Evolutionary conservation across 1,140 invertebrate genomes (phyloP), one percentile per base, ranked within the genome.

Genomic region (Trypoxylus dichotomus): DNA sequence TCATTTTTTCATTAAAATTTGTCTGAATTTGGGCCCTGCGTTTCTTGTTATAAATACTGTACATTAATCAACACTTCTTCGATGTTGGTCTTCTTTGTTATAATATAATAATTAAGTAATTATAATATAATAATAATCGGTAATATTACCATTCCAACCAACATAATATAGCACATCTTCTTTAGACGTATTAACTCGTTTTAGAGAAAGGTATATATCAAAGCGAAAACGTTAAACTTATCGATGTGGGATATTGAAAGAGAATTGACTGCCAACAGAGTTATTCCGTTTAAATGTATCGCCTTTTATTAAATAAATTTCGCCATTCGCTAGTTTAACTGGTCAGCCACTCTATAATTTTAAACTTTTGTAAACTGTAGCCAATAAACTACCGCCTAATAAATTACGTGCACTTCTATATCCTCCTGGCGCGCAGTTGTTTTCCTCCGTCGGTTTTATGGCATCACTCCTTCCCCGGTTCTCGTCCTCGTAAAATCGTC

Each of bases 341-440:
- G 42, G 15, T 15, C 43, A 32, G n/a, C 32, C 43, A 54, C 74
- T 75, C 74, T 54, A 75, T 75, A 75, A 75, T 75, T 75, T 75
- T 54, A 75, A 75, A 75, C 41, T 75, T 75, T 75, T 29, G 74
- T 75, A 42, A 42, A 75, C 43, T 75, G 15, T 8, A 29, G 74
- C 74, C 74, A 75, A 75, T 75, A 75, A 43, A 54, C 25, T 21
- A 43, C 43, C 41, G 43, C 41, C 32, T 54, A 42, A 75, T 75
- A 75, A 75, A 75, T 75, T 75, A 75, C 74, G 24, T 54, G 72
- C 41, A 11, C 72, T 74, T 74, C 32, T 74, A 74, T 74, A 68
- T 68, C 60, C 27, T 68, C 24, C 19, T 29, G 10, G 11, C 3
- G 32, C 32, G 32, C 72, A 29, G 72, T 74, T 42, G 72, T 74